A percentile compares a stretch with the other conserved stretches of the same genome.
phyloP scores from a whole-genome alignment of 2,113 vertebrate species.

The Planiliza haematocheilus region DNA sequence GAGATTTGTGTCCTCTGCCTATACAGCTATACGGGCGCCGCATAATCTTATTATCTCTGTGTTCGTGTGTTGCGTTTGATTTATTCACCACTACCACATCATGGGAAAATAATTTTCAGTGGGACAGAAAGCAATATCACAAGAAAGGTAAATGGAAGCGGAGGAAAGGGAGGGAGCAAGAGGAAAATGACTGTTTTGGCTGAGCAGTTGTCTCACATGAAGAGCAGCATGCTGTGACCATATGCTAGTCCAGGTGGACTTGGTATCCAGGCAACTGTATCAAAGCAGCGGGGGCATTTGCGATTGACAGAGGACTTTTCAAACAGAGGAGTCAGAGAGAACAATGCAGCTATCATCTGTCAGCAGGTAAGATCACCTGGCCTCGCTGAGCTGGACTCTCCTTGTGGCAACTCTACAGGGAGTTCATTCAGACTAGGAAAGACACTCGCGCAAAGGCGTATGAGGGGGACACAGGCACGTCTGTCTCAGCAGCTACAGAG shows the following conservation, averaged over 20 bases:
- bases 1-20: not conserved
- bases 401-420: slow-evolving; percentile 72
- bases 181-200: slow-evolving; percentile 67
- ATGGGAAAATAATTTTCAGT: slow-evolving; percentile 10
- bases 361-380: slow-evolving; percentile 78
- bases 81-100: slow-evolving; percentile 15
- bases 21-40: slow-evolving; percentile 1
- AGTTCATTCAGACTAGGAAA: slow-evolving; percentile 65
- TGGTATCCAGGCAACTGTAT: slow-evolving; percentile 82
- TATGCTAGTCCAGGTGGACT: slow-evolving; percentile 85
- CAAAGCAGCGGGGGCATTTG: slow-evolving; percentile 78
- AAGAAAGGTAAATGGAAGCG: slow-evolving; percentile 16
- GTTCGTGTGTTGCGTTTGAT: not conserved
- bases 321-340: slow-evolving; percentile 71
- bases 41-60: slow-evolving; percentile 1
- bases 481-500: slow-evolving; percentile 53
- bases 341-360: slow-evolving; percentile 79
- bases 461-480: slow-evolving; percentile 60
- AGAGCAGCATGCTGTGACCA: slow-evolving; percentile 81
- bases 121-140: slow-evolving; percentile 27
- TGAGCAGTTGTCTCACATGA: slow-evolving; percentile 75
- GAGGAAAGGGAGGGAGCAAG: slow-evolving; percentile 19
- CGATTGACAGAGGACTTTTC: slow-evolving; percentile 76
- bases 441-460: slow-evolving; percentile 59
- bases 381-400: slow-evolving; percentile 60